phyloP scores from a whole-genome alignment of 2,888 invertebrate species.

The Melinaea marsaeus region DNA sequence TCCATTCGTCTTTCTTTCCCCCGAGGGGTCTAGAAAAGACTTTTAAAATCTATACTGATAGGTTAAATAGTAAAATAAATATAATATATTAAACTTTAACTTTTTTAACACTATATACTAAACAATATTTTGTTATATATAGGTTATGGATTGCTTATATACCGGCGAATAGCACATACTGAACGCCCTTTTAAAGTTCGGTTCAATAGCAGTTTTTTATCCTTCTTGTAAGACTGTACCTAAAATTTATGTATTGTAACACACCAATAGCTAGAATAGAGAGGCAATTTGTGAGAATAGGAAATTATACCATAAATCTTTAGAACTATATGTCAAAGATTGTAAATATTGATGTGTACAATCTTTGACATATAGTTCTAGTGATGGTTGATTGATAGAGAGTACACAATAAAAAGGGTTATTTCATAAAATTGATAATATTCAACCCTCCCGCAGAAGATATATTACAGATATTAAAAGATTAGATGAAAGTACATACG shows the following conservation, averaged over 20 bases:
- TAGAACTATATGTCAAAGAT: background rate
- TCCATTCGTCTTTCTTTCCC: no score
- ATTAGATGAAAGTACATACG: background rate
- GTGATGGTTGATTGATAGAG: background rate
- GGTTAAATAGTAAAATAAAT: no score
- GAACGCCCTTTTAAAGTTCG: no score
- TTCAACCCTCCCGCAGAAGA: constrained; percentile 9
- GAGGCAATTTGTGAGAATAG: background rate
- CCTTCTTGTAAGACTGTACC: background rate
- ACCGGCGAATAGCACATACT: background rate
- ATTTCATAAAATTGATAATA: constrained; percentile 29
- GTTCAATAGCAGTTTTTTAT: no score
- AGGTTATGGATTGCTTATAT: no score
- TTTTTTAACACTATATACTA: no score
- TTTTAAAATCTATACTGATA: no score
- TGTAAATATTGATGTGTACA: constrained; percentile 1
- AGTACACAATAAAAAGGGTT: constrained; percentile 8
- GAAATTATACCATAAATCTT: background rate
- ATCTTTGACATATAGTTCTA: background rate
- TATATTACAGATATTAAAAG: constrained; percentile 9
- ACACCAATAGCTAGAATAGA: background rate
- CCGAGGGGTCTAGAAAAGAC: no score
- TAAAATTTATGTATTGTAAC: background rate
- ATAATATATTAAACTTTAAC: no score
- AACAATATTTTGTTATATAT: no score